Conservation (phyloP, 2,888 invertebrate species). For the Epiblema foenella region DNA sequence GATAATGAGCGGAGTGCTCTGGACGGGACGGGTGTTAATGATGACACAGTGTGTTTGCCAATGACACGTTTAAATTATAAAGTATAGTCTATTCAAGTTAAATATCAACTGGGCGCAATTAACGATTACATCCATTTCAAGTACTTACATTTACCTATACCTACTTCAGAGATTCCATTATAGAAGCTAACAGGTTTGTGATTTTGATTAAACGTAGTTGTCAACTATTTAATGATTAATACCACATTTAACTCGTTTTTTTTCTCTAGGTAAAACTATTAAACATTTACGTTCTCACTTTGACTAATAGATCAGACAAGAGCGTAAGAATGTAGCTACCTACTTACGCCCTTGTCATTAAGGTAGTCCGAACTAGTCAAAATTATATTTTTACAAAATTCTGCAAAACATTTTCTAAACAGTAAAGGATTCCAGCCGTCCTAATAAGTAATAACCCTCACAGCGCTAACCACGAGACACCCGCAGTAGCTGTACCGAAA, state of each 20-base stretch:
- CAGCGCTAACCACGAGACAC: conserved; percentile 11
- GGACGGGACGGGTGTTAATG: conserved; percentile 16
- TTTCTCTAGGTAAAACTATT: too few species aligned
- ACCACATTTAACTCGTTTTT: too few species aligned
- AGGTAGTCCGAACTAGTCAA: too few species aligned
- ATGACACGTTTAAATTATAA: conserved; percentile 5
- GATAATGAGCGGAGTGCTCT: conserved; percentile 6
- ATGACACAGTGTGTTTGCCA: conserved; percentile 21
- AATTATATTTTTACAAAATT: too few species aligned
- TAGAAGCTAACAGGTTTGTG: background rate
- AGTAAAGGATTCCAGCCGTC: background rate
- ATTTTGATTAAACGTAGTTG: background rate
- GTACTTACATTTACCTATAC: too few species aligned
- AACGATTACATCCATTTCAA: background rate
- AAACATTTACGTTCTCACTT: too few species aligned
- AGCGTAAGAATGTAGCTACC: too few species aligned
- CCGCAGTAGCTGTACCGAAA: conserved; percentile 30
- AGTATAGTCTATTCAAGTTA: conserved; percentile 7
- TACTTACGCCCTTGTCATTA: too few species aligned
- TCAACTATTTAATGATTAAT: background rate
- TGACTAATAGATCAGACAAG: too few species aligned
- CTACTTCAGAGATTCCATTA: background rate
- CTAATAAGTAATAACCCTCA: conserved; percentile 20
- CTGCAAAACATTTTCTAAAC: background rate
- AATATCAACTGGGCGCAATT: background rate